Base-by-base conservation (phyloP, 2,797 vertebrate genomes). In the Centropyge bicolor region DNA sequence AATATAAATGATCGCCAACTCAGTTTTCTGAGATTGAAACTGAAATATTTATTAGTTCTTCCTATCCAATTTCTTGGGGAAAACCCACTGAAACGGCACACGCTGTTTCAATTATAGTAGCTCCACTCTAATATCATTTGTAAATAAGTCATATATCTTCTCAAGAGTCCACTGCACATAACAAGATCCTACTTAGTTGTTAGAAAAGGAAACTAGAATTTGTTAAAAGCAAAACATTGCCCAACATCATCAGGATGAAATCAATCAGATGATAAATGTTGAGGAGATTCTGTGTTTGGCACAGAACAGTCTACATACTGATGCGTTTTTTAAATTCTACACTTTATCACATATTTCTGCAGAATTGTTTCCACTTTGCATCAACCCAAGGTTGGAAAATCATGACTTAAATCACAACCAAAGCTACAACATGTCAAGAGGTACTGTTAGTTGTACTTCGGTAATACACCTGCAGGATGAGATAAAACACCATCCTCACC, bases 21-120 rank as follows among this genome's bases (percentile, higher is more conserved):
- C 49, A n/a, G 8, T 49, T 60, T 70, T 48, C 16, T 16, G 8
- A 31, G 27, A 31, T 31, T 31, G 24, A n/a, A 54, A 54, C 19
- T 72, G 6, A 52, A 81, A 67, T 77, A 77, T 80, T 38, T 55
- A 74, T 70, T 56, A 7, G 10, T 56, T 56, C 68, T 84, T 46
- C 2, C 10, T 27, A 1, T 24, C 11, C 8, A 36, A 14, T 41
- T 48, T 73, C 49, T 73, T 7, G 17, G 59, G 43, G 31, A 38
- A 69, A 68, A 64, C 27, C 41, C 14, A 43, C 8, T 45, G 69
- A 72, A 38, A 70, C 5, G 2, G 8, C 49, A 57, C n/a, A 31
- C 8, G 8, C 10, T 20, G 38, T 36, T 76, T 63, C 49, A 74
- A 14, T 59, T 66, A 6, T 31, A 41, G 4, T 17, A 19, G 45